Evolutionary conservation across 2,888 invertebrate species (phyloP), one percentile per base, ranked within the genome.

Genomic region (Stegana nigrithorax): DNA sequence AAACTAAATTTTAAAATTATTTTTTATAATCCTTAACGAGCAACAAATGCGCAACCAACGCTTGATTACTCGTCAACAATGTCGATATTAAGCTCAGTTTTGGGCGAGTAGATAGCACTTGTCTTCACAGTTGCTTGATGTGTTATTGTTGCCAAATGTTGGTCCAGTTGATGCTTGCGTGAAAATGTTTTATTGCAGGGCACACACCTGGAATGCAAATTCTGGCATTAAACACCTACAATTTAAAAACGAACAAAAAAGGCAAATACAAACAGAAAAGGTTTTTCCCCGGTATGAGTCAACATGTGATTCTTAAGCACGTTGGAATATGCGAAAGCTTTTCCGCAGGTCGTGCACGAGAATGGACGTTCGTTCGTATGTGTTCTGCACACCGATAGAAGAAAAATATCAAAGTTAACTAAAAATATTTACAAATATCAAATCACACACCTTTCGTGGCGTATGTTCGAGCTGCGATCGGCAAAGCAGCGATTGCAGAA

Each of bases 321-420:
- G 69, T 85, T 85, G 0, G 85, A 85, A 67, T 85, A 85, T 1
- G 85, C 84, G 68, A 85, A 85, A 0, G 84, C 73, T 70, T 85
- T 85, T 3, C 85, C 85, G 63, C 85, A 85, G 4, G 85, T 85
- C 23, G 71, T 63, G 59, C 85, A 85, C 23, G 70, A 69, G 50
- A 85, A 85, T 0, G 85, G 85, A 17, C 85, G 80, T 55, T 84
- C 85, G 60, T 85, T 85, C n/a, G 85, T 85, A 50, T 85, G 85
- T 7, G 85, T 85, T 67, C 85, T 84, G 44, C 0, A 65, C 62
- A 19, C 42, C 51, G 21, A 56, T 39, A 39, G 12, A 53, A 2
- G n/a, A 42, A 44, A 32, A 59, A 23, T 8, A 42, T 21, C 21
- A 21, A 23, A 4, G 21, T 45, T 7, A 21, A 21, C 2, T 8